Evolutionary conservation across 2,797 vertebrate species (phyloP), one percentile per base, ranked within the genome.

Genomic region (Esox masquinongy): DNA sequence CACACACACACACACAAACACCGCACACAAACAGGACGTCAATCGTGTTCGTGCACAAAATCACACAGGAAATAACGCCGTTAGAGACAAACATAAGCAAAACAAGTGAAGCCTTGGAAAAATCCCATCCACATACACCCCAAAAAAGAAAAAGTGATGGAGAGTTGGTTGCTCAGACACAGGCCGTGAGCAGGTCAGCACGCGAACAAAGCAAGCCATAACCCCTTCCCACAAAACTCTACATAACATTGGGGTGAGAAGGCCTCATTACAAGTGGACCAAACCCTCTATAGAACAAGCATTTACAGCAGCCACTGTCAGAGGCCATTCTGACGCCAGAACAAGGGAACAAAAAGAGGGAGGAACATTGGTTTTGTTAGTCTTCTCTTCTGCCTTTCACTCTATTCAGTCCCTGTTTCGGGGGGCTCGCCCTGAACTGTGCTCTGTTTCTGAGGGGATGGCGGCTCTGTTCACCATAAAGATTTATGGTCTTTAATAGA

Each of bases 401-500:
- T 78, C 77, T 77, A 90, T 92, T 92, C 88, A 91, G 74, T 68
- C 77, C 66, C 83, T 83, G 76, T 76, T 84, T 85, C 87, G 49
- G 76, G 74, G 80, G 83, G 74, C 78, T 85, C 29, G 88, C 86
- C 90, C 88, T n/a, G 70, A 79, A 88, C 87, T 91, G 90, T 81
- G 77, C 87, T 85, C 80, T 67, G 79, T 81, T 59, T 79, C 85
- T 75, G 73, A 63, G 75, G 86, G 59, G 82, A 82, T 83, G 71
- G 82, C 73, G 16, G 74, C 39, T 84, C 88, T 84, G 90, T 93
- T 94, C 91, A 88, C 73, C 26, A 0, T n/a, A 14, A 84, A 93
- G 92, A 94, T 93, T 94, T 93, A 94, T 92, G 92, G 90, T 87
- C 83, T 88, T 78, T 92, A 90, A 93, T 91, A 88, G 89, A 75